phyloP scores from a whole-genome alignment of 92 coral and sea anemone genomes.

The Siderastrea siderea region DNA sequence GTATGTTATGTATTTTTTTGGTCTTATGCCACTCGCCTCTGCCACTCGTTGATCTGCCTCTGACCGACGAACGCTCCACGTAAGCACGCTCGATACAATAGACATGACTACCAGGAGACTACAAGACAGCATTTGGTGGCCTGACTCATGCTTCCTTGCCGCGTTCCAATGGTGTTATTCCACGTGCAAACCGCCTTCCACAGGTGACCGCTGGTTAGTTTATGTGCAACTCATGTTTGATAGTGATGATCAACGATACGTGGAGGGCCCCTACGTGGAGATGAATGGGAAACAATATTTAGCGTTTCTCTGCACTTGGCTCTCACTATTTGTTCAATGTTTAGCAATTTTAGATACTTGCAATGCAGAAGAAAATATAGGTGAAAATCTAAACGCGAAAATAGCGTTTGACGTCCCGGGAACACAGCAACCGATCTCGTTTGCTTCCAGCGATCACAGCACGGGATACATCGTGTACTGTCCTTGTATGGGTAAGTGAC shows the following conservation, averaged over 20 bases:
- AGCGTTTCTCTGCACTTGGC: neutral
- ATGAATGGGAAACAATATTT: neutral
- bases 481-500: constrained; percentile 96
- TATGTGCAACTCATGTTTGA: neutral
- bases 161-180: neutral
- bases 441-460: constrained; percentile 28
- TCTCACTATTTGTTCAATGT: constrained; percentile 34
- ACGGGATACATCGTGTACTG: constrained; percentile 91
- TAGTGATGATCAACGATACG: neutral
- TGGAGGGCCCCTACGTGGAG: too few relatives aligned
- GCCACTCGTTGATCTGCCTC: too few relatives aligned
- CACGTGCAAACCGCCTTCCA: neutral
- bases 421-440: constrained; percentile 53
- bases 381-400: constrained; percentile 60
- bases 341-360: constrained; percentile 64
- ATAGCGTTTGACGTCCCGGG: constrained; percentile 83
- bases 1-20: too few relatives aligned
- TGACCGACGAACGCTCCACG: too few relatives aligned
- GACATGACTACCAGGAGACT: too few relatives aligned
- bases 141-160: too few relatives aligned
- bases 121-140: too few relatives aligned
- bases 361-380: constrained; percentile 59
- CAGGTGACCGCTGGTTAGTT: neutral
- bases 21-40: too few relatives aligned
- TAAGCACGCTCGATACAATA: too few relatives aligned